Evolutionary conservation across 2,888 invertebrate species (phyloP), one percentile per base, ranked within the genome.

Genomic region (Cephalotes varians): DNA sequence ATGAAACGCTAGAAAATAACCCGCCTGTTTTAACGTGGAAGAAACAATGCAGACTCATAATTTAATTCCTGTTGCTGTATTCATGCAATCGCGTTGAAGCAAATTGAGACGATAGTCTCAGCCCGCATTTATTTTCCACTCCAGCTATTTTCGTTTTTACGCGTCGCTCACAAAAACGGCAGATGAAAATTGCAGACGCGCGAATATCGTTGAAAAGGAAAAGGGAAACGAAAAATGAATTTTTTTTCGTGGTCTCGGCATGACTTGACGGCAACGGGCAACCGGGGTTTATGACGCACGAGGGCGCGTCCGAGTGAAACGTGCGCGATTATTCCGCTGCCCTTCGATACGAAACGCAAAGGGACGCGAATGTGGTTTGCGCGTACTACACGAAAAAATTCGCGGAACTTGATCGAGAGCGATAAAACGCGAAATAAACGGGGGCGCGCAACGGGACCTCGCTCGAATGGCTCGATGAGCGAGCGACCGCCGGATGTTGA

Each of bases 391-490:
- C 28, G 73, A 12, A 71, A 71, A 71, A 79, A 56, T 25, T 79
- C 44, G 25, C 28, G 54, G 40, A 64, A 28, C 21, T 65, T 18
- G 64, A 51, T 81, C 31, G 62, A 40, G 76, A 40, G 60, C 60
- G 73, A 73, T 80, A 47, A 62, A 80, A 58, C n/a, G 58, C n/a
- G 80, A 12, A 72, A 2, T 6, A 60, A 58, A 49, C 37, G 54
- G 15, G 4, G 15, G n/a, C 10, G 31, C 5, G 40, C 56, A 15
- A 62, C 49, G 25, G 64, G n/a, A n/a, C 54, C 51, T 51, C 76
- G 25, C 49, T 40, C 34, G 76, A 76, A 76, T 25, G 44, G 44
- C 64, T 76, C 60, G 77, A 81, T 54, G 62, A 64, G 37, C 34
- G 77, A 44, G 15, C 67, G 34, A 28, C 18, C 18, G 28, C 21